Percentiles rank a stretch among this genome's conserved stretches.
Evolutionary conservation across 2,888 invertebrate species (phyloP).

Genomic region (Cheilosia vernalis): DNA sequence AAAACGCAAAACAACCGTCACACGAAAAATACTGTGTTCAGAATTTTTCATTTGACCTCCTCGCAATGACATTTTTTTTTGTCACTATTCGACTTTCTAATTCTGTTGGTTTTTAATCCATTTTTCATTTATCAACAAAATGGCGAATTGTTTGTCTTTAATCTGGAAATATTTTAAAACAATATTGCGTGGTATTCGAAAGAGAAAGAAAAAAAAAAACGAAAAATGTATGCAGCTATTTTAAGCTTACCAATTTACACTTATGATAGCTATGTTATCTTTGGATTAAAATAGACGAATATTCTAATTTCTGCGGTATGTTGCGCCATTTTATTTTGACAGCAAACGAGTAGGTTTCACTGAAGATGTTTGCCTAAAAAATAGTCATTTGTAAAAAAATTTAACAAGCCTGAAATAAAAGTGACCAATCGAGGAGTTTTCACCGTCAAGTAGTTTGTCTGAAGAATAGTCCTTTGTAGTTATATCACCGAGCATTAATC

Average conservation of each 20-base stretch:
- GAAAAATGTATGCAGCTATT: conserved; percentile 41
- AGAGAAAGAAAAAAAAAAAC: too few relatives aligned
- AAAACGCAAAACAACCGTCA: conserved; percentile 32
- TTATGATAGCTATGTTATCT: conserved; percentile 1
- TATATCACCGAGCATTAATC: too few relatives aligned
- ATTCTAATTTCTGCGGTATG: conserved; percentile 1
- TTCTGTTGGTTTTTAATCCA: conserved; percentile 17
- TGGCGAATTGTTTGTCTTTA: conserved; percentile 21
- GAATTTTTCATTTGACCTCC: conserved; percentile 64
- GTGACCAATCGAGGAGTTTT: conserved; percentile 40
- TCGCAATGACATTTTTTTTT: conserved; percentile 65
- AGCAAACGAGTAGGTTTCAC: too few relatives aligned
- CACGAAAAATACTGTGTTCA: conserved; percentile 4
- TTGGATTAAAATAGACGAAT: conserved; percentile 36
- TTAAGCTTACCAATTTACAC: conserved; percentile 43
- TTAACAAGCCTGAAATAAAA: conserved; percentile 47
- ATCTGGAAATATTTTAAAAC: conserved; percentile 57
- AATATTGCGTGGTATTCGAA: conserved; percentile 32
- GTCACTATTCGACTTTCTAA: conserved; percentile 19
- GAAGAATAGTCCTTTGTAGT: not conserved
- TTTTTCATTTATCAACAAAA: conserved; percentile 36
- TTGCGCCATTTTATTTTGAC: not conserved
- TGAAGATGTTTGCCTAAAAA: too few relatives aligned
- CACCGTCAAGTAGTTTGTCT: conserved; percentile 19
- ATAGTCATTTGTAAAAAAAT: too few relatives aligned